Percentiles rank a stretch among this genome's conserved stretches.
Evolutionary conservation across 2,888 invertebrate species (phyloP).

Genomic region (Xanthia icteritia): DNA sequence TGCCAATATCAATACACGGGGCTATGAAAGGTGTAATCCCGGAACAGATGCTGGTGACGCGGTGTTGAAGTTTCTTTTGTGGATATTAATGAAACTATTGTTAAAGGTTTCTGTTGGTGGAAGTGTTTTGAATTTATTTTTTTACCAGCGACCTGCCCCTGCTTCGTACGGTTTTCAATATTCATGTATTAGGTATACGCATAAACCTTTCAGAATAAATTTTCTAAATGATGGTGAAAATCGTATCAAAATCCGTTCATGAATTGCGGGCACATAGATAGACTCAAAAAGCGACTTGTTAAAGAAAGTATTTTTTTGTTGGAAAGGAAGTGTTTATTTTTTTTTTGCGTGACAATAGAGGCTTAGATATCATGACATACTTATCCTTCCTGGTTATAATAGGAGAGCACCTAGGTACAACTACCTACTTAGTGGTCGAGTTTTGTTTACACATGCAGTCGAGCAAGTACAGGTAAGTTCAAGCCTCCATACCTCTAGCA

Average conservation of each 20-base stretch:
- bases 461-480: too few relatives aligned
- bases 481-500: too few relatives aligned
- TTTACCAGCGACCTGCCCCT: too few relatives aligned
- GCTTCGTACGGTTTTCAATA: too few relatives aligned
- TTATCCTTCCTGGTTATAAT: too few relatives aligned
- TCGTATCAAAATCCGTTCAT: too few relatives aligned
- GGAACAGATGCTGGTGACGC: conserved; percentile 10
- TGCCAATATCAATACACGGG: conserved; percentile 46
- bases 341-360: not conserved
- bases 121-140: not conserved
- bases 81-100: not conserved
- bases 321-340: not conserved
- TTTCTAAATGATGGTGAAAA: too few relatives aligned
- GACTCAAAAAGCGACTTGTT: too few relatives aligned
- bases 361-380: too few relatives aligned
- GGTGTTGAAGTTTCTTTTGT: conserved; percentile 3
- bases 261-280: too few relatives aligned
- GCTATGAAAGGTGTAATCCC: conserved; percentile 10
- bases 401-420: not conserved
- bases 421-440: not conserved
- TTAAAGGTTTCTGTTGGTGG: not conserved
- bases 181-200: too few relatives aligned
- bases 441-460: not conserved
- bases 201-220: too few relatives aligned
- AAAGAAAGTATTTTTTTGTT: not conserved